Conservation (phyloP, 2,888 invertebrate species). For the Heliconius charithonia region DNA sequence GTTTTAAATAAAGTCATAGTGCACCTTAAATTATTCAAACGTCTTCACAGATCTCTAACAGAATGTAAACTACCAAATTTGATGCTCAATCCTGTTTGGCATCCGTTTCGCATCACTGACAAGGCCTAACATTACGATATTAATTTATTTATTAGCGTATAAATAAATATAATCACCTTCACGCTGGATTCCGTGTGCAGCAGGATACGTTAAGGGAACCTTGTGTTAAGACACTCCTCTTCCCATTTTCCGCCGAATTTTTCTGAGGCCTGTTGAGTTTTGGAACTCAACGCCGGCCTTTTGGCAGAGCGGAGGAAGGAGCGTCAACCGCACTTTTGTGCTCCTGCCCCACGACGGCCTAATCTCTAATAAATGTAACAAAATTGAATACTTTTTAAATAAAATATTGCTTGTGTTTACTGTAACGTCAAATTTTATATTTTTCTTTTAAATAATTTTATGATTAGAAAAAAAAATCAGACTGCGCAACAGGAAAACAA, state of each 20-base stretch:
- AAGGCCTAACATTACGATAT: background rate
- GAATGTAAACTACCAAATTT: slow-evolving; percentile 55
- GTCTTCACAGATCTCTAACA: slow-evolving; percentile 53
- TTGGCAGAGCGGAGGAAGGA: too few species aligned
- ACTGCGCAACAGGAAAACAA: slow-evolving; percentile 23
- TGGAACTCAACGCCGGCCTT: too few species aligned
- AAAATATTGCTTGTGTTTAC: background rate
- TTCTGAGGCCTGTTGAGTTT: too few species aligned
- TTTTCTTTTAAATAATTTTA: background rate
- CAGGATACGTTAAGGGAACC: too few species aligned
- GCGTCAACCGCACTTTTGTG: too few species aligned
- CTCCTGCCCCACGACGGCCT: too few species aligned
- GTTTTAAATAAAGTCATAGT: slow-evolving; percentile 13
- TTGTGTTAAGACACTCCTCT: too few species aligned
- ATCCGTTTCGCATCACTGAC: slow-evolving; percentile 11
- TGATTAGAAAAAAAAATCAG: background rate
- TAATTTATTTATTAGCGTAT: too few species aligned
- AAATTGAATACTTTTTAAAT: background rate
- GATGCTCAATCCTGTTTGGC: slow-evolving; percentile 31
- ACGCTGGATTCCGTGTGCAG: too few species aligned
- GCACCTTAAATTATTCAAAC: slow-evolving; percentile 49
- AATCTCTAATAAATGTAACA: too few species aligned
- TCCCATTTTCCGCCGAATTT: too few species aligned
- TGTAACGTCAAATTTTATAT: background rate
- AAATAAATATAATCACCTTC: too few species aligned